Evolutionary conservation across 2,797 vertebrate species (phyloP).

Genomic region (Eulemur coronatus): DNA sequence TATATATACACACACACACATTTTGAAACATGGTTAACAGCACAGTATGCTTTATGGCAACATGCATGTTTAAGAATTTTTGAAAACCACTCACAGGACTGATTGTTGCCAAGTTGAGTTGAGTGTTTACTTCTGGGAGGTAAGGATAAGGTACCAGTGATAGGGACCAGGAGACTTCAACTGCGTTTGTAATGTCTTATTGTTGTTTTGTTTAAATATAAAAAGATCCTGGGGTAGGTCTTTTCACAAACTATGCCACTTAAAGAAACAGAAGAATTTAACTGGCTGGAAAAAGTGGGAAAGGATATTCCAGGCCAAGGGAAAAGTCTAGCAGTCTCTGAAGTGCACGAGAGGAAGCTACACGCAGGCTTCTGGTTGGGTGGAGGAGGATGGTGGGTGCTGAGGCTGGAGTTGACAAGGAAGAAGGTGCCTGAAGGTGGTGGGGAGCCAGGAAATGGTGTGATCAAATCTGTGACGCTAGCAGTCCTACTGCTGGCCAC

Average conservation of each 20-base stretch:
- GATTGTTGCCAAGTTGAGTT: not conserved
- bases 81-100: not conserved
- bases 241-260: not conserved
- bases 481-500: too few relatives aligned
- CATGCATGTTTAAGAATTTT: not conserved
- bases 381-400: not conserved
- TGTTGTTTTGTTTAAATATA: not conserved
- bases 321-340: not conserved
- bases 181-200: not conserved
- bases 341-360: accelerated
- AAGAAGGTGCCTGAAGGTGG: not conserved
- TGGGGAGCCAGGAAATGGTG: not conserved
- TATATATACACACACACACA: not conserved
- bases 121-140: not conserved
- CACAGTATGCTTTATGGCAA: not conserved
- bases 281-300: not conserved
- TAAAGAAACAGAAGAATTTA: not conserved
- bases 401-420: not conserved
- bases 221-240: not conserved
- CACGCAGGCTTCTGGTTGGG: not conserved
- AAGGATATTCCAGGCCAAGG: not conserved
- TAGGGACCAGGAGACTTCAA: not conserved
- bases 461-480: not conserved
- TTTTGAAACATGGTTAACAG: not conserved
- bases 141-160: not conserved